These are phyloP conservation scores for Acanthisitta chloris DNA, from an alignment of 2,113 vertebrate species.

Conservation along the genomic window DNA sequence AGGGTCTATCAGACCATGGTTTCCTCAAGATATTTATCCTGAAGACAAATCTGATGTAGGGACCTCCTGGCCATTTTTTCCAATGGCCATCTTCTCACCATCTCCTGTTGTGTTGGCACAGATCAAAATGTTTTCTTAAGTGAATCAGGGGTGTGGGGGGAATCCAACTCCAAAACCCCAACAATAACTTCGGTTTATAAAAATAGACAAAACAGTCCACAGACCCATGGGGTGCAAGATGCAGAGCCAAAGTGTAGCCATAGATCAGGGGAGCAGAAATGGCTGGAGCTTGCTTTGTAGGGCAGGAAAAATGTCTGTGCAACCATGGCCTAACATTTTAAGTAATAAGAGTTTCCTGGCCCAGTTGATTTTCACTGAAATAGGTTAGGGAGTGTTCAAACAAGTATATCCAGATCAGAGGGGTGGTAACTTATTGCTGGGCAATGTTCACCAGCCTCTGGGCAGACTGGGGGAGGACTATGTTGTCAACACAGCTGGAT, in stretches of 20 bases:
- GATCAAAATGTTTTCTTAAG: not conserved
- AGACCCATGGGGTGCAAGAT: not conserved
- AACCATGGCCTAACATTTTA: not conserved
- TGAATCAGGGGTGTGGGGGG: not conserved
- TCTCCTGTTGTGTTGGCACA: not conserved
- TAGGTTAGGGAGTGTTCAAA: constrained; percentile 46
- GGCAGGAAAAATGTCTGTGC: not conserved
- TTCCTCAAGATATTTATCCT: not conserved
- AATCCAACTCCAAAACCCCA: not conserved
- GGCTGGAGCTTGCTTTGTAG: not conserved
- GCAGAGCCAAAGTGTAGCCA: not conserved
- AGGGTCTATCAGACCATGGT: not conserved
- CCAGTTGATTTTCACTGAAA: constrained; percentile 3
- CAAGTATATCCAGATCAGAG: constrained; percentile 44
- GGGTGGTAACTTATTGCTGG: not conserved
- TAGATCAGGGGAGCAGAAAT: not conserved
- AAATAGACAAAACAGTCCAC: not conserved
- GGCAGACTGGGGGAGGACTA: not conserved
- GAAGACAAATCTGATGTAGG: not conserved
- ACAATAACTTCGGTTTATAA: not conserved
- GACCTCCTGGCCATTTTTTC: not conserved
- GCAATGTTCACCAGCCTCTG: constrained; percentile 14
- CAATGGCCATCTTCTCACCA: too few relatives aligned
- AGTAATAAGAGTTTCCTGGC: not conserved
- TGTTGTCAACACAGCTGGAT: not conserved